Conservation (phyloP, 2,113 vertebrate species). For the Dipodomys spectabilis region DNA sequence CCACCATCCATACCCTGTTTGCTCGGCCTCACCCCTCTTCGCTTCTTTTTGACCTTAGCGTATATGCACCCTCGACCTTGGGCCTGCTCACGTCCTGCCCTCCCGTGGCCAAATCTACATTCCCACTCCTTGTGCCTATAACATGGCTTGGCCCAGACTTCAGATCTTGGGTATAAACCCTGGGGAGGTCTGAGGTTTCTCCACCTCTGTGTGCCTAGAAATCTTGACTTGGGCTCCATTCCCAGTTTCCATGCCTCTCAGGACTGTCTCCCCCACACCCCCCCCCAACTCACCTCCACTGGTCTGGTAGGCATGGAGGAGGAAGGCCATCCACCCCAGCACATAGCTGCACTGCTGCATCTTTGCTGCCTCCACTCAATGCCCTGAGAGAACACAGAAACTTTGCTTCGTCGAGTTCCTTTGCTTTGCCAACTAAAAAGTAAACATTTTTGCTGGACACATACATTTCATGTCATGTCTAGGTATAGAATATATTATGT, state of each 20-base stretch:
- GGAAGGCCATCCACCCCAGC: not conserved
- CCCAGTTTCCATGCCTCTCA: not conserved
- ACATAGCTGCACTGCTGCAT: slow-evolving; percentile 18
- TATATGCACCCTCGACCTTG: not conserved
- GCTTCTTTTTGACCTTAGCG: slow-evolving; percentile 27
- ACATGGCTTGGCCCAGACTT: not conserved
- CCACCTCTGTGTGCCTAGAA: not conserved
- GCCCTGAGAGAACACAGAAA: not conserved
- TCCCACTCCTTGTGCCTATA: not conserved
- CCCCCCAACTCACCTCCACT: slow-evolving; percentile 11
- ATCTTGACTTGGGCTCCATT: not conserved
- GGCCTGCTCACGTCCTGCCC: not conserved
- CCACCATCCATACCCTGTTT: slow-evolving; percentile 23
- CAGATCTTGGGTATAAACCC: too few species aligned
- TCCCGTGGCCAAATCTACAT: not conserved
- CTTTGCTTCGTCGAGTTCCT: accelerated
- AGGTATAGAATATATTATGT: too few species aligned
- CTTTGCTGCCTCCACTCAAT: not conserved
- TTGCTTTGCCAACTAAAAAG: not conserved
- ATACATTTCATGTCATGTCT: too few species aligned
- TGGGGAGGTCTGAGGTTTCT: not conserved
- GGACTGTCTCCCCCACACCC: not conserved
- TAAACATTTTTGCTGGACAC: too few species aligned
- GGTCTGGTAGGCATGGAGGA: not conserved
- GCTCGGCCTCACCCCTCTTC: slow-evolving; percentile 3